phyloP scores from a whole-genome alignment of 2,113 vertebrate genomes.

The Mesoclemmys tuberculata region DNA sequence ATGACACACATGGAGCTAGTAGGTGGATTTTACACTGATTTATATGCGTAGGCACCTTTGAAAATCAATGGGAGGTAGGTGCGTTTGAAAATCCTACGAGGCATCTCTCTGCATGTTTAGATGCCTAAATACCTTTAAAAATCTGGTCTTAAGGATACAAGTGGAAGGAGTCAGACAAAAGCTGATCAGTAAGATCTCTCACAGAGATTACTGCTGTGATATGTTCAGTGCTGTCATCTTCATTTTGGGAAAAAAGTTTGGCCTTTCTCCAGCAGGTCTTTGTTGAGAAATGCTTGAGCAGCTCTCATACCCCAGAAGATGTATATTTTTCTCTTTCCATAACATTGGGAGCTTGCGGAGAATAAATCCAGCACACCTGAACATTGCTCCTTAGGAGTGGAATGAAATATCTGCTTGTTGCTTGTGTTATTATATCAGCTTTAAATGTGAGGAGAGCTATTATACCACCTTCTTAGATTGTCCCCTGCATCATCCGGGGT shows the following conservation, averaged over 20 bases:
- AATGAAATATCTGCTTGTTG: background rate
- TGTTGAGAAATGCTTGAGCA: background rate
- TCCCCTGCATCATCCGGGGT: background rate
- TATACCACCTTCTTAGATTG: background rate
- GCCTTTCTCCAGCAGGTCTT: background rate
- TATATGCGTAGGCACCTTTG: background rate
- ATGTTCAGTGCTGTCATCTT: background rate
- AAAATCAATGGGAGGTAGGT: background rate
- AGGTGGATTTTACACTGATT: background rate
- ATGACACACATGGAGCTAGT: background rate
- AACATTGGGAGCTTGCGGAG: background rate
- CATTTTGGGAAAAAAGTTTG: background rate
- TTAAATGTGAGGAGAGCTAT: background rate
- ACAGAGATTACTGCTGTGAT: background rate
- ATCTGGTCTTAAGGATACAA: background rate
- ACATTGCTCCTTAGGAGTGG: background rate
- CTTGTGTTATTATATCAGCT: background rate
- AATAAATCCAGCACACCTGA: conserved; percentile 9
- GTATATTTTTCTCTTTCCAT: background rate
- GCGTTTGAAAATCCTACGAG: background rate
- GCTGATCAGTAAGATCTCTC: background rate
- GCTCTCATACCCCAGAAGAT: background rate
- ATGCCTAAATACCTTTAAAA: background rate
- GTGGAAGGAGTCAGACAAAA: background rate
- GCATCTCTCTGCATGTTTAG: background rate